Conservation (phyloP, 2,888 invertebrate species). For the Atethmia centrago region DNA sequence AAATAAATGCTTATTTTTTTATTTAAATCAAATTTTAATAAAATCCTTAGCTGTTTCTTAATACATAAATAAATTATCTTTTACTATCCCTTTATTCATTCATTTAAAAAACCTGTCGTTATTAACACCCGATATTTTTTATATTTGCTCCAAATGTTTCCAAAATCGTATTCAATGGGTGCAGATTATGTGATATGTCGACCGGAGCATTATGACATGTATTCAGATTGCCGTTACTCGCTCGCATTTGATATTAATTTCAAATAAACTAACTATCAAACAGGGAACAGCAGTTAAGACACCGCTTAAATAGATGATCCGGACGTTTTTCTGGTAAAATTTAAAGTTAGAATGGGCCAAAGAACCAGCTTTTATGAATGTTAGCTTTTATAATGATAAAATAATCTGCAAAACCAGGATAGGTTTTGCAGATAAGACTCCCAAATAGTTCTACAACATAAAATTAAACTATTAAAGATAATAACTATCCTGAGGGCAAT, state of each 20-base stretch:
- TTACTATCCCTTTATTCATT: too few relatives aligned
- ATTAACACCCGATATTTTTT: background rate
- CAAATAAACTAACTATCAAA: constrained; percentile 35
- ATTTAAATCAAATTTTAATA: too few relatives aligned
- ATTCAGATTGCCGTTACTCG: constrained; percentile 29
- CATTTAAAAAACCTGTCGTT: background rate
- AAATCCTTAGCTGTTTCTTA: too few relatives aligned
- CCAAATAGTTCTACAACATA: background rate
- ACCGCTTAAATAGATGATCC: background rate
- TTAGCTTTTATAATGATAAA: background rate
- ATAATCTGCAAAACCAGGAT: background rate
- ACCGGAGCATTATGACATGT: constrained; percentile 15
- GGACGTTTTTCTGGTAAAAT: background rate
- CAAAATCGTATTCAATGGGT: constrained; percentile 31
- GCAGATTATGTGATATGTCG: background rate
- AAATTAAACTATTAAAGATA: background rate
- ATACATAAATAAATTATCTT: too few relatives aligned
- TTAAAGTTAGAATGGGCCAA: background rate
- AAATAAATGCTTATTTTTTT: too few relatives aligned
- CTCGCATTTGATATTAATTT: constrained; percentile 43
- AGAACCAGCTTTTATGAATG: background rate
- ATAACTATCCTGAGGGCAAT: background rate
- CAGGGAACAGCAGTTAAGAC: background rate
- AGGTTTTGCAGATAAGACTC: background rate
- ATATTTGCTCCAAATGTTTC: constrained; percentile 6